Evolutionary conservation across 1,140 invertebrate species (phyloP), one percentile per base, ranked within the genome.

Genomic region (Diachasma alloeum): DNA sequence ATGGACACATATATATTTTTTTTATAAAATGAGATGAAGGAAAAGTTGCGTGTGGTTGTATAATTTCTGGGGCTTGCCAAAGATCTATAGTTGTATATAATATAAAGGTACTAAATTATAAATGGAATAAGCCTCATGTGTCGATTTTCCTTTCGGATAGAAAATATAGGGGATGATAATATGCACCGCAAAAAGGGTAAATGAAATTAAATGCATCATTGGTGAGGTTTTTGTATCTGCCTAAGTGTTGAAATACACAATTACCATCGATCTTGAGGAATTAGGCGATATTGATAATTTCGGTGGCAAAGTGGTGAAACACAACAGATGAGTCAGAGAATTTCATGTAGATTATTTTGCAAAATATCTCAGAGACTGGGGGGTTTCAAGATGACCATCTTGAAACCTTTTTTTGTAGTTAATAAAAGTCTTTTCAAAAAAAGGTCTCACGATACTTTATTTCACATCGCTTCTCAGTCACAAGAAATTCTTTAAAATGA

Each of bases 71-170:
- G 56, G 69, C 46, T 73, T 75, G 31, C 63, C 70, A 75, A 74
- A 69, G 53, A 72, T 74, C 26, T 69, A 79, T 81, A 79, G 80
- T 80, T 86, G 85, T 87, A 84, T 82, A 85, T 87, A 83, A 85
- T 83, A 81, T 81, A 82, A 87, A 84, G 84, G 83, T 87, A 87
- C 86, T 87, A 86, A 85, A 83, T 85, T 85, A 42, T 42, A 70
- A 85, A 84, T 74, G 39, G 81, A 76, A 77, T 44, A 78, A 84
- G 83, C 75, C 80, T 84, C 80, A 70, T 66, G 31, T 71, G 72
- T 68, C 77, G 26, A 42, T 68, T 66, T 72, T 69, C 48, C 17
- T 11, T 22, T 13, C n/a, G 17, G 76, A 56, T 13, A 76, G 72
- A 8, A 63, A 66, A 42, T 26, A 74, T 17, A 74, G 76, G 59